phyloP scores from a whole-genome alignment of 2,888 invertebrate species.

The Clanis bilineata region DNA sequence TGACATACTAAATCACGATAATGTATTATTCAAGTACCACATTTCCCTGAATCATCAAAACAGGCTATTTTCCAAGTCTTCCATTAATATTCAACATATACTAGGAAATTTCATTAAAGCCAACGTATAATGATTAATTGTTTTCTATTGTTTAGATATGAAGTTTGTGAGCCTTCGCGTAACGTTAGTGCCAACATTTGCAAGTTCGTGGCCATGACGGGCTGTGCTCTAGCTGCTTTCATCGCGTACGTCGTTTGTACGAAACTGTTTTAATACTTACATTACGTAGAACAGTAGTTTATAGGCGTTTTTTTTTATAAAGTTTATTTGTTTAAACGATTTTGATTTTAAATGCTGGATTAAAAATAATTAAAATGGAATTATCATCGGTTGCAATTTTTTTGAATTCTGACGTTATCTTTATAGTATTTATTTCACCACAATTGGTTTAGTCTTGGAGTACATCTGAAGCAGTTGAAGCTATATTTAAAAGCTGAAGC shows the following conservation, averaged over 20 bases:
- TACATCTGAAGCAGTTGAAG: too few species aligned
- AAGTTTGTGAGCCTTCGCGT: slow-evolving; percentile 24
- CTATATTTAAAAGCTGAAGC: too few species aligned
- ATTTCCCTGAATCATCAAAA: neutral
- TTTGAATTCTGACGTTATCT: too few species aligned
- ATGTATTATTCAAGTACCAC: neutral
- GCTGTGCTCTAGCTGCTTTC: slow-evolving; percentile 21
- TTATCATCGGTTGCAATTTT: too few species aligned
- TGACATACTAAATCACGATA: too few species aligned
- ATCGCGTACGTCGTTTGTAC: neutral
- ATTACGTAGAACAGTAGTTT: too few species aligned
- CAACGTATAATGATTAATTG: slow-evolving; percentile 6
- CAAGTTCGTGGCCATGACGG: slow-evolving; percentile 21
- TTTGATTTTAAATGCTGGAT: too few species aligned
- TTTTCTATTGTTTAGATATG: slow-evolving; percentile 24
- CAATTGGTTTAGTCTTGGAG: too few species aligned
- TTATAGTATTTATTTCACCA: too few species aligned
- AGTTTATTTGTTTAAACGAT: too few species aligned
- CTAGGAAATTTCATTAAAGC: neutral
- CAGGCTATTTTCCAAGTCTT: neutral
- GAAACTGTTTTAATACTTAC: slow-evolving; percentile 11
- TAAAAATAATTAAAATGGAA: too few species aligned
- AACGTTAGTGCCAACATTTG: slow-evolving; percentile 17
- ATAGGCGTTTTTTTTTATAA: too few species aligned
- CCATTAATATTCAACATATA: neutral